Evolutionary conservation across 2,888 invertebrate species (phyloP).

Genomic region (Tortricodes alternella): DNA sequence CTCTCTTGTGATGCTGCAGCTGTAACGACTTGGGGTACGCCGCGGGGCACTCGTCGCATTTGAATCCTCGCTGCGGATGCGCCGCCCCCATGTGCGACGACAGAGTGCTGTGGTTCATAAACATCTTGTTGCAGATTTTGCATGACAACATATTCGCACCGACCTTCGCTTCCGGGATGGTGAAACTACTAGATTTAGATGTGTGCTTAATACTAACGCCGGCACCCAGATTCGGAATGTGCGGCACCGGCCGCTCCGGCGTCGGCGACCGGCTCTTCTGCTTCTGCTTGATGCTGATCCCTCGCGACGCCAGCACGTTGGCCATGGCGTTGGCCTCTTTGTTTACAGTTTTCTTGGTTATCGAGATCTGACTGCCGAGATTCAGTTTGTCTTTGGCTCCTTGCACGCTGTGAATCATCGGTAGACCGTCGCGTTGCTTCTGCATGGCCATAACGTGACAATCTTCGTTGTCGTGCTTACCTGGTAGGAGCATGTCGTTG

Average conservation of each 20-base stretch:
- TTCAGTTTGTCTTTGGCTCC: conserved; percentile 85
- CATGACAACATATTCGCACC: conserved; percentile 68
- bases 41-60: conserved; percentile 88
- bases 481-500: conserved; percentile 85
- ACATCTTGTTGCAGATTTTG: conserved; percentile 75
- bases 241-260: conserved; percentile 70
- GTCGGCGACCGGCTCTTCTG: conserved; percentile 77
- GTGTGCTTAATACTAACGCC: conserved; percentile 80
- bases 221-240: conserved; percentile 76
- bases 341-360: conserved; percentile 85
- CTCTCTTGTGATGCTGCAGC: conserved; percentile 83
- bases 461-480: conserved; percentile 88
- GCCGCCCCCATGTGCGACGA: conserved; percentile 67
- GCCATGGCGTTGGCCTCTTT: conserved; percentile 90
- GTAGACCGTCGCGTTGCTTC: conserved; percentile 87
- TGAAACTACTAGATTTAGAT: conserved; percentile 69
- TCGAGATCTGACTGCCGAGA: conserved; percentile 88
- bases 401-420: conserved; percentile 89
- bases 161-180: conserved; percentile 71
- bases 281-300: conserved; percentile 89
- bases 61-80: conserved; percentile 72
- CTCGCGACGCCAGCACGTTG: conserved; percentile 88
- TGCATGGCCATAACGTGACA: conserved; percentile 90
- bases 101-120: conserved; percentile 65
- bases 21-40: conserved; percentile 88